These are phyloP conservation scores for Clarias macrocephalus DNA, from an alignment of 2,113 vertebrate species.

Conservation along the genomic window DNA sequence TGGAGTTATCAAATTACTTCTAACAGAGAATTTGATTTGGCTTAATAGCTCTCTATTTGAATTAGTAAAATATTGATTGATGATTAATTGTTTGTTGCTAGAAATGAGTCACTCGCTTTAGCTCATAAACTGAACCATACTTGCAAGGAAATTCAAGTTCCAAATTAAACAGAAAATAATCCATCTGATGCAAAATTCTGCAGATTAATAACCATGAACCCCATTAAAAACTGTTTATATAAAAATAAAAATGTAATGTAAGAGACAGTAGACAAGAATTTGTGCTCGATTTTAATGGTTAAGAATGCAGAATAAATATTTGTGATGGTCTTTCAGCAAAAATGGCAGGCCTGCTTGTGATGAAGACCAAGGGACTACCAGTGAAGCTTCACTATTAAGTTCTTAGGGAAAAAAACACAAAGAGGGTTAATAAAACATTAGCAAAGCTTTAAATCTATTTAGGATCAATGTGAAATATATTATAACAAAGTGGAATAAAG, in stretches of 20 bases:
- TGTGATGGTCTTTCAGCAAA: background rate
- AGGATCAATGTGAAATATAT: background rate
- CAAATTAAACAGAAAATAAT: background rate
- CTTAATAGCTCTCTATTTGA: conserved; percentile 17
- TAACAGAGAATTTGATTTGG: conserved; percentile 32
- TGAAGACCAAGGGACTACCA: background rate
- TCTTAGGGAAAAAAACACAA: background rate
- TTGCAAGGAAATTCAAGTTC: background rate
- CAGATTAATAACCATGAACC: background rate
- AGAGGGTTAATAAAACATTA: background rate
- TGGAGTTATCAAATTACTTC: conserved; percentile 15
- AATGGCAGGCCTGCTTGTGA: background rate
- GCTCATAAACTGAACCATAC: background rate
- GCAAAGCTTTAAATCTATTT: background rate
- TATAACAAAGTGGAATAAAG: background rate
- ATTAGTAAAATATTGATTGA: conserved; percentile 32
- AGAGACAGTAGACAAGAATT: background rate
- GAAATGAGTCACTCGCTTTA: background rate
- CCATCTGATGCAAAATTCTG: background rate
- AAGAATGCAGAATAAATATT: no score
- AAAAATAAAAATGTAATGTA: background rate
- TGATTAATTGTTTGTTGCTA: conserved; percentile 5
- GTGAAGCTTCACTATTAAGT: background rate
- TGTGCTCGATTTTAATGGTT: background rate
- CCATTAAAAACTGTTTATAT: background rate